Base-by-base conservation (phyloP, 2,888 invertebrate genomes). In the Pammene aurita region DNA sequence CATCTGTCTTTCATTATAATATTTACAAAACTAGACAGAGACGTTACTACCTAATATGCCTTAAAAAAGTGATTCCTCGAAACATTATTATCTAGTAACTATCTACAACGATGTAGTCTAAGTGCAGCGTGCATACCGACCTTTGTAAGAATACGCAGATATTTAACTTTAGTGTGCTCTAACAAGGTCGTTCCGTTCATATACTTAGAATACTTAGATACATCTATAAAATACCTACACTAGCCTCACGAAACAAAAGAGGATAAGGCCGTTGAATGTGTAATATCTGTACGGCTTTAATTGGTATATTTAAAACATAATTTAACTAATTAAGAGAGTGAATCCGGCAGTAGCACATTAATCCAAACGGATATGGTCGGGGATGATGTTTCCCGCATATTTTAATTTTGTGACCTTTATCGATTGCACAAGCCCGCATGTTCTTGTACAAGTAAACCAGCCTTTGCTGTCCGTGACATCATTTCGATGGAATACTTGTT, bases 401-500 rank as follows among this genome's bases (percentile, higher is more conserved):
- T 50, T 52, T 48, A 50, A 26, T 10, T 58, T 46, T 44, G 18
- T 55, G 48, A 62, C 61, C 55, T 55, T 57, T 46, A 16, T 56
- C n/a, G 52, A 56, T 67, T 61, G 67, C 67, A 55, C 66, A 66
- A 60, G 66, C 66, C 58, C 34, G 55, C 48, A 50, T 67, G 62
- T 34, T 48, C 48, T 48, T 50, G 42, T 67, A 50, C 56, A 42
- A 56, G 56, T 56, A 50, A 67, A 67, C 56, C 56, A 14, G 46
- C 55, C 62, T 56, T 62, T 62, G 26, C 18, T 62, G 55, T 56
- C 89, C 89, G 74, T 89, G 89, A 87, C 89, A 88, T 77, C 75
- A 83, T 84, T 89, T 76, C 72, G 78, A 81, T 79, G 81, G 77
- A 78, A 79, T 78, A 82, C 74, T 61, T 61, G 18, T 48, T n/a